Conservation (phyloP, 2,113 vertebrate species). For the Aramus guarauna region DNA sequence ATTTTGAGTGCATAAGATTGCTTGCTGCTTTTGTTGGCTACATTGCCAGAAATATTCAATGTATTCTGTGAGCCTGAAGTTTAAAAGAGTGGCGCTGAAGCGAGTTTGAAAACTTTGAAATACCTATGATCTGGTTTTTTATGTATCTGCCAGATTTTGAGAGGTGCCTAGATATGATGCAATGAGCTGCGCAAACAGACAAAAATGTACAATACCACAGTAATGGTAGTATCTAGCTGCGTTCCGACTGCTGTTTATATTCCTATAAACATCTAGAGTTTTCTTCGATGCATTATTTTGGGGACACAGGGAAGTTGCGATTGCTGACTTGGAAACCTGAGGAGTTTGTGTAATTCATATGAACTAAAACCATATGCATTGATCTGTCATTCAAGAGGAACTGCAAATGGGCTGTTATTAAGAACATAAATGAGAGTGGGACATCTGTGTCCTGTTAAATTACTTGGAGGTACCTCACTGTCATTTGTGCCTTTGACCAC, state of each 20-base stretch:
- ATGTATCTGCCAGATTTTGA: neutral
- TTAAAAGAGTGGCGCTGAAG: neutral
- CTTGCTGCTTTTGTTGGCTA: neutral
- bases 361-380: neutral
- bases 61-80: neutral
- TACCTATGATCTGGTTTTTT: fast-evolving
- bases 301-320: neutral
- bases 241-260: neutral
- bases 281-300: neutral
- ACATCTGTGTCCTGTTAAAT: neutral
- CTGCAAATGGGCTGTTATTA: neutral
- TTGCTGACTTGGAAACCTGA: neutral
- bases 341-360: neutral
- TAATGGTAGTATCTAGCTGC: fast-evolving
- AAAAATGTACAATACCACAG: neutral
- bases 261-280: neutral
- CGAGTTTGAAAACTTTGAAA: neutral
- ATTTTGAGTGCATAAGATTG: neutral
- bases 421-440: neutral
- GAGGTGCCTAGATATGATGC: neutral
- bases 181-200: neutral
- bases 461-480: neutral
- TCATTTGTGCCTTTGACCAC: neutral
- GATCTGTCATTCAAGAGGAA: neutral
- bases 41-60: neutral